Base-by-base conservation (phyloP, 23 tunicate species). In the Styela clava region DNA sequence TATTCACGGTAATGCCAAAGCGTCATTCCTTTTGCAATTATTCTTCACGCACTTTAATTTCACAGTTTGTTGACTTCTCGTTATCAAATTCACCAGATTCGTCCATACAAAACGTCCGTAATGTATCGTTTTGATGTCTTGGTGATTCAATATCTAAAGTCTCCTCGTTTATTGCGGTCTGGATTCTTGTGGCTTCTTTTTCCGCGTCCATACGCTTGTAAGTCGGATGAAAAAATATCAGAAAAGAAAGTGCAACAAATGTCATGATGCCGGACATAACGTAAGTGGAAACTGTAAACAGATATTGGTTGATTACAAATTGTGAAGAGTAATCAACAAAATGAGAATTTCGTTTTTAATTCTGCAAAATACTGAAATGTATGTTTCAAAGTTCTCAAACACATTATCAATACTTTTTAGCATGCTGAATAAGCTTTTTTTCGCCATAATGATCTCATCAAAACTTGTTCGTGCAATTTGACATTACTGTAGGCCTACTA, bases 181-280 rank as follows among this genome's bases (percentile, higher is more conserved):
- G 30, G 71, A 25, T 19, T 0, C 71, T 67, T 22, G 31, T 22
- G 22, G 71, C 71, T 22, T 67, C 71, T 26, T 64, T 62, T 61
- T 91, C 97, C 44, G 88, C 90, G 31, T 69, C 82, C 97, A 86
- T 91, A 9, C 97, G 84, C 29, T 69, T 69, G 68, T 91, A 91
- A 23, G 79, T 78, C 27, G 97, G 97, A 16, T 85, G 89, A 61
- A 91, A 86, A 63, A 91, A 91, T 36, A 85, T 52, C 19, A 85
- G 31, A 24, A 91, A 64, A 2, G 62, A 26, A 18, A 86, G 52
- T 16, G 81, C 73, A 22, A 86, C 67, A 33, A 91, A 63, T 2
- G 74, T 69, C 61, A 85, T 72, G 68, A 86, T 78, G 1, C 86
- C 97, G 26, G 90, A 83, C 24, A 86, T 82, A 3, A 91, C 84